These are phyloP conservation scores for Caradrina clavipalpis DNA, from an alignment of 2,888 invertebrate species.

Conservation along the genomic window DNA sequence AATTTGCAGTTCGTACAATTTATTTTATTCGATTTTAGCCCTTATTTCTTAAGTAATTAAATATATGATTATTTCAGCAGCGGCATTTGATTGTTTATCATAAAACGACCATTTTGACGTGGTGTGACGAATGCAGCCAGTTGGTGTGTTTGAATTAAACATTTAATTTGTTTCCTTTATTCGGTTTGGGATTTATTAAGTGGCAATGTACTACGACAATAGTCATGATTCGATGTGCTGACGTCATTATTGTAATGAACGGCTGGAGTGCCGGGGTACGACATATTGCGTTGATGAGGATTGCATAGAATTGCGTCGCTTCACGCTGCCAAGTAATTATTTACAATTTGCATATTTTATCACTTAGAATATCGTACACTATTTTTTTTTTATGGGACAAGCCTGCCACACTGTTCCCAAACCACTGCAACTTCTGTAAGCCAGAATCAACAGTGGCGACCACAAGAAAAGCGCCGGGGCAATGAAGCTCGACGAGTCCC, in stretches of 20 bases:
- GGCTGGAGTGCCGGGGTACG: constrained; percentile 22
- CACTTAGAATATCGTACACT: neutral
- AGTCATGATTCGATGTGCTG: constrained; percentile 79
- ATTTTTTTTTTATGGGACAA: too few species aligned
- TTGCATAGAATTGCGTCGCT: constrained; percentile 37
- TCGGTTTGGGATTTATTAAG: constrained; percentile 78
- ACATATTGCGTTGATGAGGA: constrained; percentile 51
- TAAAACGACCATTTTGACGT: constrained; percentile 66
- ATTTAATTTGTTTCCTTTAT: constrained; percentile 89
- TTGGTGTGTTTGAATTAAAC: constrained; percentile 87
- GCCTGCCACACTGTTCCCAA: too few species aligned
- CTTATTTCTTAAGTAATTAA: neutral
- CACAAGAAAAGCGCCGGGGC: too few species aligned
- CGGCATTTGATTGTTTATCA: constrained; percentile 27
- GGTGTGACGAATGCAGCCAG: constrained; percentile 83
- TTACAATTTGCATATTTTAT: constrained; percentile 25
- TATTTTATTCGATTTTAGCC: constrained; percentile 13
- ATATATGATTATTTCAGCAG: neutral
- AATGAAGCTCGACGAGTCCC: too few species aligned
- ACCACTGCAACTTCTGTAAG: too few species aligned
- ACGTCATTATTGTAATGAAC: constrained; percentile 82
- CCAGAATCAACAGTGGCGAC: too few species aligned
- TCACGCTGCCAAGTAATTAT: constrained; percentile 10
- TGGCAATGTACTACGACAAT: constrained; percentile 73
- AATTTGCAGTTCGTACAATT: constrained; percentile 4